Evolutionary conservation across 2,888 invertebrate genomes (phyloP), one percentile per base, ranked within the genome.

Genomic region (Xylota sylvarum): DNA sequence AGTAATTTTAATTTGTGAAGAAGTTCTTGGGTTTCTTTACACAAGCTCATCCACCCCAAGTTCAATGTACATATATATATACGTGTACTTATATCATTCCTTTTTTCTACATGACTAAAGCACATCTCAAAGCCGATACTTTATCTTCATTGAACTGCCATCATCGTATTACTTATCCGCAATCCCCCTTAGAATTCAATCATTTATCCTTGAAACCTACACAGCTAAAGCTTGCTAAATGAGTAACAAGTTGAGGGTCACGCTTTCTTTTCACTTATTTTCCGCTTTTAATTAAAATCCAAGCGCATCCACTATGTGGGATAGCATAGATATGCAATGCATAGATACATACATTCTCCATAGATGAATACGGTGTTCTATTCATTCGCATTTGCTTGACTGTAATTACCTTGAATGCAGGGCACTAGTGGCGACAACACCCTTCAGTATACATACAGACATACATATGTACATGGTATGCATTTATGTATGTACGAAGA

Each of bases 331-430:
- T 58, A 14, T 23, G 1, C 9, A 7, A 40, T 9, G 5, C 1
- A 30, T 5, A 70, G 17, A 67, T 46, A 35, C 10, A 67, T 46
- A 35, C 10, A 27, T 50, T 6, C 27, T 17, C 5, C 60, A 52
- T 23, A 23, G 23, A 23, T 23, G 23, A 23, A 23, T 23, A 3
- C 23, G 23, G 23, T 23, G 23, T 3, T 23, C 32, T 43, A 60
- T 67, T 60, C 72, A 48, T 37, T 58, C 30, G n/a, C 35, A 43
- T 62, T 58, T 73, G 43, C 58, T 43, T 65, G 35, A 9, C 55
- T 58, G 76, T 70, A 77, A 82, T 77, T 82, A 82, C 82, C 82
- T 82, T 65, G 76, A 77, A 76, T 82, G 14, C 70, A 70, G 76
- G 70, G 69, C 76, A 82, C 69, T 62, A 69, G 70, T 48, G 48